A percentile compares a stretch with the other conserved stretches of the same genome.
Evolutionary conservation across 2,888 invertebrate genomes (phyloP).

Genomic region (Mythimna loreyi): DNA sequence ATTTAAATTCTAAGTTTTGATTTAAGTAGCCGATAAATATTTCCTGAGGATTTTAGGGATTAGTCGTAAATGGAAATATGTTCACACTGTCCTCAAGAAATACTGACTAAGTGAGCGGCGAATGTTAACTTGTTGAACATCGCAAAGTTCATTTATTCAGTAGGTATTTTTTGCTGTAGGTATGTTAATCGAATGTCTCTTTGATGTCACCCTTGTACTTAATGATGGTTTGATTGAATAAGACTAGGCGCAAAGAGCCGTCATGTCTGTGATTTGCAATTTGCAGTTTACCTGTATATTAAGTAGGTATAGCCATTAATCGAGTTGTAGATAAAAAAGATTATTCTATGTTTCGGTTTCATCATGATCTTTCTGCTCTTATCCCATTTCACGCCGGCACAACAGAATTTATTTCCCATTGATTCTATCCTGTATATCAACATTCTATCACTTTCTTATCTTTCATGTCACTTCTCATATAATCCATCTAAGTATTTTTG

Average conservation of each 20-base stretch:
- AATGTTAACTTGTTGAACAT: slow-evolving; percentile 42
- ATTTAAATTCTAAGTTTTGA: slow-evolving; percentile 5
- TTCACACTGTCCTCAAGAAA: slow-evolving; percentile 36
- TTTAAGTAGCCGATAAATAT: background rate
- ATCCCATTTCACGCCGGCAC: too few species aligned
- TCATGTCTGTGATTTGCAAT: slow-evolving; percentile 46
- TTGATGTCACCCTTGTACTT: slow-evolving; percentile 66
- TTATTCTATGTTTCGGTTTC: background rate
- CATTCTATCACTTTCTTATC: too few species aligned
- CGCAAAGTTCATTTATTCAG: slow-evolving; percentile 52
- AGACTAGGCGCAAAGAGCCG: slow-evolving; percentile 41
- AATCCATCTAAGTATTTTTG: too few species aligned
- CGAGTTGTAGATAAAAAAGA: background rate
- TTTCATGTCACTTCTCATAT: too few species aligned
- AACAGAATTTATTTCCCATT: too few species aligned
- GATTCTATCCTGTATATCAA: too few species aligned
- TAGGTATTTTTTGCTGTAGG: slow-evolving; percentile 56
- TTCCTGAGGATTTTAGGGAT: slow-evolving; percentile 1
- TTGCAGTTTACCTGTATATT: slow-evolving; percentile 23
- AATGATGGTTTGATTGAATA: slow-evolving; percentile 64
- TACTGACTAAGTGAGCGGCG: slow-evolving; percentile 53
- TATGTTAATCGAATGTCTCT: slow-evolving; percentile 62
- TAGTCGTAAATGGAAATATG: slow-evolving; percentile 14
- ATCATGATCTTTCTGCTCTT: background rate
- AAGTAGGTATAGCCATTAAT: background rate